A percentile compares a stretch with the other conserved stretches of the same genome.
Conservation (phyloP, 2,113 vertebrate species). For the Lipotes vexillifer region DNA sequence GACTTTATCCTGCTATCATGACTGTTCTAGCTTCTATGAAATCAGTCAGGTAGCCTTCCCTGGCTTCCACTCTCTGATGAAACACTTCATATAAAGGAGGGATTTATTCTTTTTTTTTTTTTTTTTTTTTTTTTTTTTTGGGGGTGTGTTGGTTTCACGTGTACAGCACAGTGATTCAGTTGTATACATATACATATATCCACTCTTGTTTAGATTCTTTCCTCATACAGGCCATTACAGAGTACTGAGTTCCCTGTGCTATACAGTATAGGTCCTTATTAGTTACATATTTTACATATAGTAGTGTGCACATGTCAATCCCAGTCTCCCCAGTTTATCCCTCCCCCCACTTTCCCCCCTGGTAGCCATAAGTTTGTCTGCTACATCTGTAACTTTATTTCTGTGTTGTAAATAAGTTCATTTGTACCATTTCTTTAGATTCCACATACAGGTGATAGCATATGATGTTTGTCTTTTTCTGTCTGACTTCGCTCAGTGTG, state of each 20-base stretch:
- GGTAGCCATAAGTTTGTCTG: neutral
- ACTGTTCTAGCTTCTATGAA: neutral
- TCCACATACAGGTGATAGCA: neutral
- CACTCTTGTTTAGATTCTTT: neutral
- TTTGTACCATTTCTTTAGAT: neutral
- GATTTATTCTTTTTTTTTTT: neutral
- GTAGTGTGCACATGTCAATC: neutral
- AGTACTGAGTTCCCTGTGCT: neutral
- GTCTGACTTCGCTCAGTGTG: neutral
- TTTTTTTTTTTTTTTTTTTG: no score
- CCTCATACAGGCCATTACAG: neutral
- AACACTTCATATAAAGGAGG: neutral
- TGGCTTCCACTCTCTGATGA: neutral
- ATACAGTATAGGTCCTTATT: no score
- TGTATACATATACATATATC: neutral
- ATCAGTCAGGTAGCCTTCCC: neutral
- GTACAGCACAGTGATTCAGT: neutral
- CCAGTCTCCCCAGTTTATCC: neutral
- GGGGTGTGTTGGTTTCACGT: neutral
- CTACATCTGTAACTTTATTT: neutral
- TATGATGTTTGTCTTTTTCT: neutral
- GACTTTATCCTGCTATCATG: neutral
- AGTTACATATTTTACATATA: no score
- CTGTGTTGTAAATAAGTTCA: neutral
- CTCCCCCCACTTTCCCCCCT: neutral